phyloP scores from a whole-genome alignment of 2,888 invertebrate genomes.

The Drosophila helvetica region DNA sequence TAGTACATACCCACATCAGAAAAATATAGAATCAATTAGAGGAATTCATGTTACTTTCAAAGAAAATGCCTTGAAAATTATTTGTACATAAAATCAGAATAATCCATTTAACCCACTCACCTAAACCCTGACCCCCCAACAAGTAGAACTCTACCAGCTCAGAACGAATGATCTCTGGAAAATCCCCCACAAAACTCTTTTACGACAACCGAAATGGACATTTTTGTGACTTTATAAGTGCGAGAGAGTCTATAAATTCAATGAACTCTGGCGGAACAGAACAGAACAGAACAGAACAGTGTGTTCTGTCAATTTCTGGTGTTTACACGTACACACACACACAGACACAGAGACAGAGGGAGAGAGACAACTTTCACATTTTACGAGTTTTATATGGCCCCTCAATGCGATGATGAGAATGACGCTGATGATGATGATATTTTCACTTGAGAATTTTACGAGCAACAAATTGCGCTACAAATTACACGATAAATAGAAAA shows the following conservation, averaged over 20 bases:
- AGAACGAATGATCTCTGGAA: neutral
- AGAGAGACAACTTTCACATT: conserved; percentile 51
- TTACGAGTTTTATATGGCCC: conserved; percentile 77
- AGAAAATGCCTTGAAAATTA: neutral
- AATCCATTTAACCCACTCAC: conserved; percentile 1
- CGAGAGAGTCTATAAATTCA: conserved; percentile 61
- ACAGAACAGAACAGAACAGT: conserved; percentile 32
- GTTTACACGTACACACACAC: conserved; percentile 35
- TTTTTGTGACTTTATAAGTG: conserved; percentile 54
- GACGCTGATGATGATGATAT: conserved; percentile 57
- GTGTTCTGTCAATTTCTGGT: conserved; percentile 43
- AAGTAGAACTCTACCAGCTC: neutral
- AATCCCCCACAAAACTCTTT: conserved; percentile 23
- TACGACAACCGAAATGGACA: conserved; percentile 36
- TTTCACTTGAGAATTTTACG: conserved; percentile 79
- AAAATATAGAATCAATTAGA: neutral
- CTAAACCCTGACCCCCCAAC: neutral
- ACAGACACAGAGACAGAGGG: conserved; percentile 1
- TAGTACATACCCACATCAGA: neutral
- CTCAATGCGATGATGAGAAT: conserved; percentile 56
- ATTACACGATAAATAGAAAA: conserved; percentile 82
- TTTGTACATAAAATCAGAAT: neutral
- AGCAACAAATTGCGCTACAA: conserved; percentile 80
- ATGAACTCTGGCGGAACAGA: conserved; percentile 30
- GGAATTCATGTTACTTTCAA: neutral